Conservation (phyloP, 1,140 invertebrate genomes). For the Acromyrmex charruanus region DNA sequence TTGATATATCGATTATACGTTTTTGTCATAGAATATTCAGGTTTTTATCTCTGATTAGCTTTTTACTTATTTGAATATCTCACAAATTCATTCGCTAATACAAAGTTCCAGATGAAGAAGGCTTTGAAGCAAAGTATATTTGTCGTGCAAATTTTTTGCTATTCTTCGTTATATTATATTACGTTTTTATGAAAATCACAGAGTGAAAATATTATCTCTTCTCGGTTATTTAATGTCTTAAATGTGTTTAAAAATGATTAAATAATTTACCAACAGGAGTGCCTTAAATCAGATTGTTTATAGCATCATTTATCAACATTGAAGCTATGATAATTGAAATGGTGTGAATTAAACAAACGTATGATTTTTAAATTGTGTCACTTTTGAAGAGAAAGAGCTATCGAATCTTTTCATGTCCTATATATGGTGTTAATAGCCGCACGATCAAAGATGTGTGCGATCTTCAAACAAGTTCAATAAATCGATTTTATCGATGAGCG, state of each 20-base stretch:
- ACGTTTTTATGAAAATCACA: background rate
- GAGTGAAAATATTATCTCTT: background rate
- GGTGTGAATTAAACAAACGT: background rate
- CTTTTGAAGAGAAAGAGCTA: background rate
- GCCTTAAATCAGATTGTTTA: background rate
- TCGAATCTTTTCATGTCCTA: background rate
- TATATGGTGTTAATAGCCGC: background rate
- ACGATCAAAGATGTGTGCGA: background rate
- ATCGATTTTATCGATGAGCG: slow-evolving; percentile 32
- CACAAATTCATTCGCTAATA: slow-evolving; percentile 10
- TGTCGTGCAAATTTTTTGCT: background rate
- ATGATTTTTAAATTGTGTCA: background rate
- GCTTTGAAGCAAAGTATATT: background rate
- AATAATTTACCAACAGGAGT: background rate
- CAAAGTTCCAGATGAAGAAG: background rate
- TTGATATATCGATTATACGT: slow-evolving; percentile 37
- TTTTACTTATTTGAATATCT: slow-evolving; percentile 29
- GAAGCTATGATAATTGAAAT: background rate
- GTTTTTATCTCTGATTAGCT: slow-evolving; percentile 13
- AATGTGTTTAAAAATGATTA: background rate
- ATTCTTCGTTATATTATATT: background rate
- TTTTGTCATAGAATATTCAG: slow-evolving; percentile 24
- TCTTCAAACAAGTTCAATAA: slow-evolving; percentile 40
- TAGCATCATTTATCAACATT: background rate
- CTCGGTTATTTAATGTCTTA: background rate